Evolutionary conservation across 1,140 invertebrate species (phyloP), one percentile per base, ranked within the genome.

Genomic region (Calliopsis andreniformis): DNA sequence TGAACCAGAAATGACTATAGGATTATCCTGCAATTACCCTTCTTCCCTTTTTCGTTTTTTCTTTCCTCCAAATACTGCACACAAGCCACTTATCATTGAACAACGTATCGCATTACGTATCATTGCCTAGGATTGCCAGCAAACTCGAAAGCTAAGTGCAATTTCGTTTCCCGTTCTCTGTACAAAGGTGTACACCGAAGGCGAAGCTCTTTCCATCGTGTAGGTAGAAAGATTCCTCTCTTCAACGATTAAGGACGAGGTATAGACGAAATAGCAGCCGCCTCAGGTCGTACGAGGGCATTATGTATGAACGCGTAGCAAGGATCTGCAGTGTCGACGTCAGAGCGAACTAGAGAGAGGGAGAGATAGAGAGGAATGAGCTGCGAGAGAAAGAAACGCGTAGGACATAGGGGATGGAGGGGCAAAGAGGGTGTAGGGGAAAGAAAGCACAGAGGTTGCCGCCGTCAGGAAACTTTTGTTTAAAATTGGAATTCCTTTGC

Each of bases 401-500:
- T 2, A 2, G n/a, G 5, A 23, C n/a, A n/a, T n/a, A n/a, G 20
- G 14, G 4, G 16, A 20, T 7, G 20, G 32, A 42, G 59, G n/a
- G 12, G 20, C 42, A 56, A 32, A 23, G 30, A 20, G 18, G 30
- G 28, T 47, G 45, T 23, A 12, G 49, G 47, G 76, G 68, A 69
- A 59, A 73, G 76, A 73, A 79, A 76, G 75, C 68, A 39, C 51
- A 71, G 79, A 87, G 82, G 84, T 87, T 87, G 83, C 85, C 80
- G 77, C 78, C 86, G 87, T 86, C 83, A 87, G 84, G 87, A 88
- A 89, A 89, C 88, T 89, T 88, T 89, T 88, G 88, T 89, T 89
- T 88, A 87, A 89, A 89, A 89, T 89, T 89, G 88, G 86, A 89
- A 89, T 89, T 89, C 88, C 88, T 89, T 89, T 88, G 86, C 85